Base-by-base conservation (phyloP, 2,113 vertebrate species). In the Seriola aureovittata region DNA sequence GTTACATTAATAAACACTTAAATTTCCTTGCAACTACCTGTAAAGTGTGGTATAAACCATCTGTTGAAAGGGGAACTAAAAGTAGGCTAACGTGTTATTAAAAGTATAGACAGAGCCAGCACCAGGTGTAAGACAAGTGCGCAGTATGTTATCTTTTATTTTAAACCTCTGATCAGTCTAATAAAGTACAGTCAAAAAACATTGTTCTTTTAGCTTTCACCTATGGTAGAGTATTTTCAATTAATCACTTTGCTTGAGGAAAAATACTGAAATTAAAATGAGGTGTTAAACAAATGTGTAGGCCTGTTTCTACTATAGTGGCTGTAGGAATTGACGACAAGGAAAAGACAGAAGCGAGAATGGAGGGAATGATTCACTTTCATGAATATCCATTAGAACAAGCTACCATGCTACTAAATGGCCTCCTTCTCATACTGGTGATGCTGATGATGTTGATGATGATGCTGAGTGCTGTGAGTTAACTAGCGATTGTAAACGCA, bases 301-400 rank as follows among this genome's bases (percentile, higher is more conserved):
- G 80, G 72, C 36, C 72, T 46, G 48, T 69, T 85, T 90, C 67
- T 77, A 2, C 23, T 82, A n/a, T 19, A 13, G 13, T 4, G 8
- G 32, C 13, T 52, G 3, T 68, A 64, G 58, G 59, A 85, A 73
- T 5, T 83, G 69, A 87, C 79, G 75, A 68, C 79, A 84, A 82
- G 69, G 83, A 84, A 92, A 83, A 74, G 19, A 81, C 66, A 81
- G 52, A 85, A 69, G 64, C 42, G 85, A 87, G 84, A 88, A 85
- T 52, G 84, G 91, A 87, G 89, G 52, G 13, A 76, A 65, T 95
- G 93, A 95, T 89, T 95, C 94, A 95, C 70, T 82, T 70, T 88
- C 72, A 83, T 83, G 67, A 83, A 82, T 74, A 78, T 89, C 78
- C 76, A 80, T 79, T 71, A 91, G 75, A 84, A 79, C 62, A 78